These are phyloP conservation scores for Diphyllodes magnificus DNA, from an alignment of 2,113 vertebrate species.

Conservation along the genomic window DNA sequence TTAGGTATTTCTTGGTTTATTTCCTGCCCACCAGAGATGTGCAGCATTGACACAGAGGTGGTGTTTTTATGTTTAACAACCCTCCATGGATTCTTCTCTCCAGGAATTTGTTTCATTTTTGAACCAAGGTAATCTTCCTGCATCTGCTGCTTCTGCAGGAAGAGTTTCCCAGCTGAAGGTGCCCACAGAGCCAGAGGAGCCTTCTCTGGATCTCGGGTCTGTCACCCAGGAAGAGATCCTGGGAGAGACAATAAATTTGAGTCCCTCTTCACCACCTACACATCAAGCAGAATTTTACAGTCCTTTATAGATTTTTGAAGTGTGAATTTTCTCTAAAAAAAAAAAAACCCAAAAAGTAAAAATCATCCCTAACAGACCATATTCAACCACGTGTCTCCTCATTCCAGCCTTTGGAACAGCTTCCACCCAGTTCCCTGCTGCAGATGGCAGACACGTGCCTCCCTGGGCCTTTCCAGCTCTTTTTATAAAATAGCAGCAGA, in stretches of 20 bases:
- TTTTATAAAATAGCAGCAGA: neutral
- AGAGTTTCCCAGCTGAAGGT: neutral
- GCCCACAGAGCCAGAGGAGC: neutral
- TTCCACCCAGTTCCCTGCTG: neutral
- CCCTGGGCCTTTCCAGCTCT: neutral
- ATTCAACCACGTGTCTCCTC: neutral
- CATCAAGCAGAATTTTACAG: neutral
- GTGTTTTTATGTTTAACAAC: neutral
- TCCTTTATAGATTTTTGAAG: neutral
- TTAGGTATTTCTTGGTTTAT: neutral
- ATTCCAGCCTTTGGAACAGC: neutral
- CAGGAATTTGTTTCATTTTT: neutral
- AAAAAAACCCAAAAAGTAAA: neutral
- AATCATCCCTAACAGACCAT: neutral
- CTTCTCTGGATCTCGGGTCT: neutral
- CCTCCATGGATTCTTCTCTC: neutral
- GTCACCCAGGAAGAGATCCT: neutral
- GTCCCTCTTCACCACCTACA: neutral
- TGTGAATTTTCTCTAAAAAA: neutral
- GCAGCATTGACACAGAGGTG: neutral
- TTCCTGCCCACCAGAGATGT: neutral
- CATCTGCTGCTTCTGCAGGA: neutral
- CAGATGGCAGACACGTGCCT: neutral
- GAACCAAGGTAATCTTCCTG: neutral
- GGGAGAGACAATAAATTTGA: neutral